Percentiles rank a stretch among this genome's conserved stretches.
Conservation (phyloP, 2,888 invertebrate genomes). For the Mongoloraphidia duomilia region DNA sequence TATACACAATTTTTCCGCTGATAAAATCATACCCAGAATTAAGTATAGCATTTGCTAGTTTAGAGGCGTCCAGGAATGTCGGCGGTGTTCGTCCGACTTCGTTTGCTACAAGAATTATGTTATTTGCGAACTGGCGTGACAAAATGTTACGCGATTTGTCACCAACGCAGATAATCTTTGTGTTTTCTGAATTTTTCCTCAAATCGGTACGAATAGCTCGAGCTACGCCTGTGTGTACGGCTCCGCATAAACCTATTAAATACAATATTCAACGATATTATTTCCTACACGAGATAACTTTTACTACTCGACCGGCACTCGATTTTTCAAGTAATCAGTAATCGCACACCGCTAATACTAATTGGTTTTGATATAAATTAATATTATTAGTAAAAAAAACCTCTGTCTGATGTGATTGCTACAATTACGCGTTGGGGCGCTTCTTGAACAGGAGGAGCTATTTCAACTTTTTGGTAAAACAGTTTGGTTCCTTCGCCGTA, state of each 20-base stretch:
- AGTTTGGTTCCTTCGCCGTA: slow-evolving; percentile 78
- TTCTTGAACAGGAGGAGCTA: slow-evolving; percentile 42
- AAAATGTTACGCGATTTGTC: slow-evolving; percentile 86
- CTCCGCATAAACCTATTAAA: slow-evolving; percentile 78
- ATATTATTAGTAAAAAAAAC: slow-evolving; percentile 23
- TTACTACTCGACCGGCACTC: too few relatives aligned
- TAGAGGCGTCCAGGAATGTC: slow-evolving; percentile 70
- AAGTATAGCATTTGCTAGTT: slow-evolving; percentile 60
- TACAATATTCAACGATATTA: slow-evolving; percentile 25
- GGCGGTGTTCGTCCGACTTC: slow-evolving; percentile 80
- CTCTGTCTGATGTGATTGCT: slow-evolving; percentile 93
- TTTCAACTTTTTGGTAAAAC: slow-evolving; percentile 89
- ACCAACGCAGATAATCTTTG: slow-evolving; percentile 83
- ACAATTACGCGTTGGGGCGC: slow-evolving; percentile 62
- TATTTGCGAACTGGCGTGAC: slow-evolving; percentile 57
- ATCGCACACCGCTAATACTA: not conserved
- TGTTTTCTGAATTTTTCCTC: slow-evolving; percentile 41
- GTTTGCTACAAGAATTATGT: slow-evolving; percentile 69
- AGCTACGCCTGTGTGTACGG: slow-evolving; percentile 82
- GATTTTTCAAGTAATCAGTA: not conserved
- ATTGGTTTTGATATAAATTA: too few relatives aligned
- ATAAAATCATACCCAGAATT: slow-evolving; percentile 62
- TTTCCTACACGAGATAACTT: slow-evolving; percentile 20
- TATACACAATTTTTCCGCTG: slow-evolving; percentile 81
- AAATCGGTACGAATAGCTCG: slow-evolving; percentile 65